Conservation (phyloP, 2,113 vertebrate species). For the Martes martes region DNA sequence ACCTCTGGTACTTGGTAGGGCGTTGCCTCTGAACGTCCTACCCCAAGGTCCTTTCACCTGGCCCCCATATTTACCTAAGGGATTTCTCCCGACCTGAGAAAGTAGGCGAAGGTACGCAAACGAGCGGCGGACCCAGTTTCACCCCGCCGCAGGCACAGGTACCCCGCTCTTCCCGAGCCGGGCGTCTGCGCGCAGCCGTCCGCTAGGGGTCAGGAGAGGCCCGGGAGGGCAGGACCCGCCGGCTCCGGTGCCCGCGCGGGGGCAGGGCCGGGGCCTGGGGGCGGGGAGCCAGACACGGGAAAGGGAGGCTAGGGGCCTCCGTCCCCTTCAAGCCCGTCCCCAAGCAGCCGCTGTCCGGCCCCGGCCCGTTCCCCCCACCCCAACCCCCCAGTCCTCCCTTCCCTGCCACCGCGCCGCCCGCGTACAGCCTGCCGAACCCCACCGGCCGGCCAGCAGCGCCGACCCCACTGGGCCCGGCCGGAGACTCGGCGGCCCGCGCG, state of each 20-base stretch:
- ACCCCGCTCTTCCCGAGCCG: not conserved
- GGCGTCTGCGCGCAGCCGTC: not conserved
- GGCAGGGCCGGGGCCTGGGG: not conserved
- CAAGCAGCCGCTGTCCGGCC: not conserved
- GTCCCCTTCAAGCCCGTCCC: not conserved
- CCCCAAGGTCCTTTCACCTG: not conserved
- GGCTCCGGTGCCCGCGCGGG: not conserved
- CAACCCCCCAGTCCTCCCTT: not conserved
- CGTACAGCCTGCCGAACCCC: not conserved
- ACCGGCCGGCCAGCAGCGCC: rapidly evolving
- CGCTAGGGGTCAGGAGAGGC: constrained; percentile 41
- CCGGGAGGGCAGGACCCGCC: not conserved
- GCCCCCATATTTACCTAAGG: not conserved
- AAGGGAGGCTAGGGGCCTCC: not conserved
- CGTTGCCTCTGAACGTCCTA: not conserved
- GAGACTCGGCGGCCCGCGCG: not conserved
- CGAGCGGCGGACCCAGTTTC: not conserved
- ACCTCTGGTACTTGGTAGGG: not conserved
- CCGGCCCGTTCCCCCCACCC: not conserved
- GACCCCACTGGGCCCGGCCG: not conserved
- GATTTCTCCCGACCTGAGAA: not conserved
- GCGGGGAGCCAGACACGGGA: not conserved
- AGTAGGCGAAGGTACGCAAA: not conserved
- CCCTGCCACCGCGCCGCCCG: not conserved
- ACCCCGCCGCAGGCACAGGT: not conserved